A percentile compares a stretch with the other conserved stretches of the same genome.
These are phyloP conservation scores for Platerodrilus igneus DNA, from an alignment of 2,888 invertebrate genomes.

Conservation along the genomic window DNA sequence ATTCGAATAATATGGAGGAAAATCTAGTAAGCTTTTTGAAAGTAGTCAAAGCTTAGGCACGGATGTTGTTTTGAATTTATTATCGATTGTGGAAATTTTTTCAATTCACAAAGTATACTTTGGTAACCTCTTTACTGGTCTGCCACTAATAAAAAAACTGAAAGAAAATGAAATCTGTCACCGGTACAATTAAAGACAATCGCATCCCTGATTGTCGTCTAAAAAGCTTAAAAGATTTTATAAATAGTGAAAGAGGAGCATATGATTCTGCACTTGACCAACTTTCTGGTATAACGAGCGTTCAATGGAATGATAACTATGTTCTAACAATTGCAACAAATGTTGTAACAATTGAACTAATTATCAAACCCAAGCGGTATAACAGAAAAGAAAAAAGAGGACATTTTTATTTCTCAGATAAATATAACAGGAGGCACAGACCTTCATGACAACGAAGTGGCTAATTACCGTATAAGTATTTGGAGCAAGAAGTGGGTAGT, in stretches of 20 bases:
- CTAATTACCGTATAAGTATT: not conserved
- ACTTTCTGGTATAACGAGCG: not conserved
- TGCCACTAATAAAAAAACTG: slow-evolving; percentile 11
- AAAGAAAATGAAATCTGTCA: not conserved
- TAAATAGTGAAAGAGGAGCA: not conserved
- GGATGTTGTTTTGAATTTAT: too few species aligned
- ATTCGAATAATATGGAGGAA: too few species aligned
- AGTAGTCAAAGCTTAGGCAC: too few species aligned
- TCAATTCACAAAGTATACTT: too few species aligned
- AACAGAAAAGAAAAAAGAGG: not conserved
- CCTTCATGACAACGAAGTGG: not conserved
- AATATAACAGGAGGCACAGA: too few species aligned
- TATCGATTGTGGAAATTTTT: too few species aligned
- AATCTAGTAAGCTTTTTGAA: too few species aligned
- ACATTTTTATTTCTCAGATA: not conserved
- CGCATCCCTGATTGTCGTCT: not conserved
- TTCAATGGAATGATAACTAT: not conserved
- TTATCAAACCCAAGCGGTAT: not conserved
- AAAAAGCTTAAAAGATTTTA: not conserved
- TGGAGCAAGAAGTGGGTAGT: not conserved
- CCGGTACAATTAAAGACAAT: not conserved
- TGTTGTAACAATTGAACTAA: not conserved
- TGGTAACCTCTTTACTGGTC: too few species aligned
- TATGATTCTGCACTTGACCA: not conserved
- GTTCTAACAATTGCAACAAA: too few species aligned